These are phyloP conservation scores for Cecidostiba fungosa DNA, from an alignment of 2,888 invertebrate species.

Conservation along the genomic window DNA sequence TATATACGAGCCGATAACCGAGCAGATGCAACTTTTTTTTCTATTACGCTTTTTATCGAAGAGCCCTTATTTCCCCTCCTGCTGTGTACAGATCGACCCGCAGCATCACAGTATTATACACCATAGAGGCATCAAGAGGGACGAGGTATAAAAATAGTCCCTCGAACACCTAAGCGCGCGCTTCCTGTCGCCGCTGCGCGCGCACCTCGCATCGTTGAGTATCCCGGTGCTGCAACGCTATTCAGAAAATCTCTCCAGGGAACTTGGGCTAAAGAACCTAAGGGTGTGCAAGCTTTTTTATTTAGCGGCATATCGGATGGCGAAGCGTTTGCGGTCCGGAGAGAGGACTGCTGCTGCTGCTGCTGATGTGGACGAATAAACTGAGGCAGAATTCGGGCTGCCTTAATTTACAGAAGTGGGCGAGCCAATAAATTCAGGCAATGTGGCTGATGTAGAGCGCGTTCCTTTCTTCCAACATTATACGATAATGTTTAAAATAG, in stretches of 20 bases:
- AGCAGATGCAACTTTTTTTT: slow-evolving; percentile 33
- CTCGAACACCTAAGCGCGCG: slow-evolving; percentile 45
- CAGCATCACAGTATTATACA: slow-evolving; percentile 1
- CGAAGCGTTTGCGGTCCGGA: neutral
- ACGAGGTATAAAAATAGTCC: slow-evolving; percentile 62
- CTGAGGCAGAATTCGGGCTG: neutral
- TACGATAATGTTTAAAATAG: neutral
- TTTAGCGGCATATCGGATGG: neutral
- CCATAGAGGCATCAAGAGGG: neutral
- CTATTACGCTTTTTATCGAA: neutral
- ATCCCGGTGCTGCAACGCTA: neutral
- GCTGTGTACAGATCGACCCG: neutral
- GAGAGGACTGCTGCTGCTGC: neutral
- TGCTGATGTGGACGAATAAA: neutral
- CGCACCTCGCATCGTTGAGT: neutral
- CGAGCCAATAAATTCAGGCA: slow-evolving; percentile 21
- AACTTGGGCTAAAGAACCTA: neutral
- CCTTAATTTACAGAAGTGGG: slow-evolving; percentile 15
- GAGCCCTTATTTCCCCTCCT: slow-evolving; percentile 41
- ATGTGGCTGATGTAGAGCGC: neutral
- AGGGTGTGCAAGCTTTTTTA: neutral
- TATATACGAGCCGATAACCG: neutral
- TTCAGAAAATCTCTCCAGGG: slow-evolving; percentile 46
- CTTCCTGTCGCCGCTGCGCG: slow-evolving; percentile 44
- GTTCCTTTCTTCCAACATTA: neutral